These are phyloP conservation scores for Pocillopora grandis DNA, from an alignment of 92 coral and sea anemone genomes.

Conservation along the genomic window DNA sequence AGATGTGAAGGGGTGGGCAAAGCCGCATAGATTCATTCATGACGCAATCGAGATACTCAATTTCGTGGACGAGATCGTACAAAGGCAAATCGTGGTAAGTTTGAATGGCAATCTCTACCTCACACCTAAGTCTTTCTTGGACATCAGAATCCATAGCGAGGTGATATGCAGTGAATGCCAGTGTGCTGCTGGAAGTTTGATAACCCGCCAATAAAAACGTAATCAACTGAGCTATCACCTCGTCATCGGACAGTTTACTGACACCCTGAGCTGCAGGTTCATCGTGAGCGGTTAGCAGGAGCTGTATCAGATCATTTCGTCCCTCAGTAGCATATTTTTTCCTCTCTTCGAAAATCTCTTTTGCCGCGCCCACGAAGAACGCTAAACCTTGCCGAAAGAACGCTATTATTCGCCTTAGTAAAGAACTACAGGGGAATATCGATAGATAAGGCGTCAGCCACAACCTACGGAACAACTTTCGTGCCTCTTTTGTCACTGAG, in stretches of 20 bases:
- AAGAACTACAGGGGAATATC: constrained; percentile 18
- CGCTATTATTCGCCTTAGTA: constrained; percentile 11
- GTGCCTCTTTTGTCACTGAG: constrained; percentile 6
- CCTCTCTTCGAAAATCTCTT: constrained; percentile 20
- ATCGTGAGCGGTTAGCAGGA: constrained; percentile 31
- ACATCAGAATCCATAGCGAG: constrained; percentile 68
- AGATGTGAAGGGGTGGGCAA: constrained; percentile 49
- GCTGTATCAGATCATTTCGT: constrained; percentile 23
- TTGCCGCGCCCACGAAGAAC: constrained; percentile 21
- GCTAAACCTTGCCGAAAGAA: constrained; percentile 14
- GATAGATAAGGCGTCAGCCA: constrained; percentile 10
- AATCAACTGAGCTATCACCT: constrained; percentile 49
- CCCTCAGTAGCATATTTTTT: constrained; percentile 7
- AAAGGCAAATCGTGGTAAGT: constrained; percentile 53
- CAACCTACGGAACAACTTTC: not conserved
- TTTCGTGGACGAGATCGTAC: constrained; percentile 65
- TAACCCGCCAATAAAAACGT: constrained; percentile 53
- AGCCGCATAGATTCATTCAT: constrained; percentile 66
- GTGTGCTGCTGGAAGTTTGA: constrained; percentile 58
- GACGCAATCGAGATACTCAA: constrained; percentile 78
- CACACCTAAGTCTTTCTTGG: constrained; percentile 49
- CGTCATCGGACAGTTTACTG: constrained; percentile 48
- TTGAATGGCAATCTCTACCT: constrained; percentile 47
- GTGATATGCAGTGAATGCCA: constrained; percentile 56
- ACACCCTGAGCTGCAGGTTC: constrained; percentile 44